phyloP scores from a whole-genome alignment of 1,140 invertebrate genomes.

The Eurosta solidaginis region DNA sequence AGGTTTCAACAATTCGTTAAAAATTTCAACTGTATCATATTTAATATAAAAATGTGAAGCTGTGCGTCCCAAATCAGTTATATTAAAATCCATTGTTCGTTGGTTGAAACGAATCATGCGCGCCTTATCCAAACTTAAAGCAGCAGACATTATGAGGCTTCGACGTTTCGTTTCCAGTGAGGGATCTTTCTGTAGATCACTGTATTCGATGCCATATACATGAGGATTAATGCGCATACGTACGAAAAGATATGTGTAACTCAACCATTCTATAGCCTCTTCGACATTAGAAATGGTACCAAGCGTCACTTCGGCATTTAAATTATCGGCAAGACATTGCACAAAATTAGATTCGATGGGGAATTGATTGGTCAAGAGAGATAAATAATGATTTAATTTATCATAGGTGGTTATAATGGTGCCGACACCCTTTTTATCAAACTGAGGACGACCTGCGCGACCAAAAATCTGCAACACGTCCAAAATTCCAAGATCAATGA shows the following conservation, averaged over 20 bases:
- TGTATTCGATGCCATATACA: slow-evolving; percentile 82
- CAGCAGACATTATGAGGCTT: slow-evolving; percentile 79
- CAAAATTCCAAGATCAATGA: slow-evolving; percentile 93
- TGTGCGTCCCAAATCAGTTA: slow-evolving; percentile 90
- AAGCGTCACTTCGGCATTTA: slow-evolving; percentile 95
- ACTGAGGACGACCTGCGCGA: slow-evolving; percentile 94
- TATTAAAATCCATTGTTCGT: slow-evolving; percentile 78
- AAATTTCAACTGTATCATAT: slow-evolving; percentile 91
- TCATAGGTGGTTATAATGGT: slow-evolving; percentile 94
- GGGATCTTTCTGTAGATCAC: slow-evolving; percentile 76
- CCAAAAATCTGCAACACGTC: slow-evolving; percentile 99
- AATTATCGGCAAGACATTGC: slow-evolving; percentile 88
- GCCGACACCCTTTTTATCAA: slow-evolving; percentile 88
- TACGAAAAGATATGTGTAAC: slow-evolving; percentile 95
- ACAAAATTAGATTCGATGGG: slow-evolving; percentile 99
- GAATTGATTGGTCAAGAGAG: slow-evolving; percentile 92
- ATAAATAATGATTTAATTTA: slow-evolving; percentile 93
- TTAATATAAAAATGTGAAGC: slow-evolving; percentile 98
- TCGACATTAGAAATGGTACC: slow-evolving; percentile 94
- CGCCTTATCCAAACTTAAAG: slow-evolving; percentile 86
- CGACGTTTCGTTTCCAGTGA: slow-evolving; percentile 73
- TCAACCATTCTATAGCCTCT: slow-evolving; percentile 97
- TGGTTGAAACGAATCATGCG: slow-evolving; percentile 93
- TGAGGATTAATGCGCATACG: slow-evolving; percentile 93
- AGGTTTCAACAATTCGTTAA: slow-evolving; percentile 78